phyloP scores from a whole-genome alignment of 2,797 vertebrate species.

The Myiotriccus ornatus region DNA sequence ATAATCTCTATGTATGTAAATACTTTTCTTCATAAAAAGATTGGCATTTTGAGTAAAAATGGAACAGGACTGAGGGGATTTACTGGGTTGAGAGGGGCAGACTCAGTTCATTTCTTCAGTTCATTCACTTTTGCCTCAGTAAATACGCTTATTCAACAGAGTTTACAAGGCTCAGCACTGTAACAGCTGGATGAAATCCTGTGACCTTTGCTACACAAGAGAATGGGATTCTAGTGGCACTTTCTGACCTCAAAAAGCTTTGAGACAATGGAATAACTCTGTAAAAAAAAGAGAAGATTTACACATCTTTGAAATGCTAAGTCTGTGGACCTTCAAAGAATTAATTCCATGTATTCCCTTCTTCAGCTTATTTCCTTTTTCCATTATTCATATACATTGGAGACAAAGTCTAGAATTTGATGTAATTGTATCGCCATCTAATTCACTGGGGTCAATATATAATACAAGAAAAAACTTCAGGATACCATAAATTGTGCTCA shows the following conservation, averaged over 20 bases:
- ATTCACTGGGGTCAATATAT: not conserved
- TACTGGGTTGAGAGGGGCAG: not conserved
- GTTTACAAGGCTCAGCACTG: not conserved
- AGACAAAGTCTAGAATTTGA: not conserved
- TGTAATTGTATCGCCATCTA: not conserved
- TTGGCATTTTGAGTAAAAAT: not conserved
- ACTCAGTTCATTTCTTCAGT: not conserved
- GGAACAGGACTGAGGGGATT: not conserved
- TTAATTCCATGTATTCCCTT: not conserved
- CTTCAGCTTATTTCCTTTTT: not conserved
- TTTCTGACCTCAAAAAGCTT: conserved; percentile 25
- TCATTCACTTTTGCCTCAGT: not conserved
- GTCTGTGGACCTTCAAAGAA: not conserved
- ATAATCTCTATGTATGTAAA: not conserved
- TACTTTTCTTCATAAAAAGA: not conserved
- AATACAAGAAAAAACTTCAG: not conserved
- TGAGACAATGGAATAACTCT: not conserved
- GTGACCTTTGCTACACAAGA: conserved; percentile 5
- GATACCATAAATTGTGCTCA: not conserved
- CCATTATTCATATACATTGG: not conserved
- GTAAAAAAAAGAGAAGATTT: not conserved
- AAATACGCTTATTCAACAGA: conserved; percentile 53
- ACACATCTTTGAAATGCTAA: not conserved
- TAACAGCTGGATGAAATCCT: conserved; percentile 29
- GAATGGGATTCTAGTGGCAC: conserved; percentile 2